Evolutionary conservation across 2,888 invertebrate genomes (phyloP), one percentile per base, ranked within the genome.

Genomic region (Spisula solida): DNA sequence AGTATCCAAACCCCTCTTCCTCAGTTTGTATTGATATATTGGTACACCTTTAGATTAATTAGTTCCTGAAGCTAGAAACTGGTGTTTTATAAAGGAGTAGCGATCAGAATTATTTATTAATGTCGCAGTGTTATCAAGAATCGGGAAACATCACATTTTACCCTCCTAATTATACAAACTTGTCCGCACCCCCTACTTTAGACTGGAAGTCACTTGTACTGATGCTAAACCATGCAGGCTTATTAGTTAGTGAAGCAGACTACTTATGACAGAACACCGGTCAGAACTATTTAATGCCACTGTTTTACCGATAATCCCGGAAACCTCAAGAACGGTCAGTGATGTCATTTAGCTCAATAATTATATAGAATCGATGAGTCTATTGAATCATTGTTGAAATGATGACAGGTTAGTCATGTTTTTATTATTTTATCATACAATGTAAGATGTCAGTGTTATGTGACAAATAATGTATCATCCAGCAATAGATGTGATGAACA

Each of bases 401-500:
- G 41, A 41, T 41, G 41, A 5, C 60, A 60, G 2, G 2, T 60
- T 25, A 60, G 60, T 60, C 60, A 60, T 60, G 18, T 20, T 20
- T n/a, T 41, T 41, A 41, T 60, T 60, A 20, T 60, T 25, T 60
- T 60, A n/a, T 31, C 8, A 31, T 60, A 60, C 60, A 60, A 60
- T 60, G 60, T 60, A 20, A 60, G 29, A 70, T 70, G 31, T 70
- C 70, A 70, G 29, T 70, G 12, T 70, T n/a, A 70, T 29, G 70
- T 31, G 70, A 70, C 31, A 70, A 14, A 29, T 70, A 8, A 31
- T 70, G 12, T 70, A 31, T 31, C 8, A n/a, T 70, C 14, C 0
- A 31, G 29, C 31, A 8, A 31, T 70, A 70, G 14, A 70, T 14
- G 10, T 70, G 29, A 16, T 70, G 31, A 29, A 31, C 31, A 70